These are phyloP conservation scores for Dasysyrphus albostriatus DNA, from an alignment of 2,888 invertebrate genomes.

Conservation along the genomic window DNA sequence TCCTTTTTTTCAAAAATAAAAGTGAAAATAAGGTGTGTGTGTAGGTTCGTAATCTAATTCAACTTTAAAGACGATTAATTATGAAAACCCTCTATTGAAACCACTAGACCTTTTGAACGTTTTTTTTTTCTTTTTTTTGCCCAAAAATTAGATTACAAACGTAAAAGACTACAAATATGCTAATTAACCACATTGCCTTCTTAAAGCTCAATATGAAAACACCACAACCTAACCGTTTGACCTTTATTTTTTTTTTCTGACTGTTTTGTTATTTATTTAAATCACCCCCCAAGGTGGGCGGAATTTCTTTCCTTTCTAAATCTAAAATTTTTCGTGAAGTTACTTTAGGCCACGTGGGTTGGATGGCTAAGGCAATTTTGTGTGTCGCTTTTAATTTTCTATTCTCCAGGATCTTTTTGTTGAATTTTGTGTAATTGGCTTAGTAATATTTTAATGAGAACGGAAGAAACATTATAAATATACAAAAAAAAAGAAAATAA, in stretches of 20 bases:
- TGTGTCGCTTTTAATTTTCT: slow-evolving; percentile 36
- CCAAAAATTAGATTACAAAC: slow-evolving; percentile 9
- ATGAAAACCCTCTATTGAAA: slow-evolving; percentile 27
- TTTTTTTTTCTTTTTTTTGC: too few species aligned
- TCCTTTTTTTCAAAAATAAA: not conserved
- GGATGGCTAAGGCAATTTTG: slow-evolving; percentile 41
- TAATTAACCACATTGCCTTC: slow-evolving; percentile 71
- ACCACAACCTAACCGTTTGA: slow-evolving; percentile 23
- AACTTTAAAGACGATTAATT: slow-evolving; percentile 70
- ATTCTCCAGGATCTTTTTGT: slow-evolving; percentile 29
- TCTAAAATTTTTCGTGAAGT: not conserved
- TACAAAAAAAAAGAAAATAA: not conserved
- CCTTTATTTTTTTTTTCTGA: slow-evolving; percentile 28
- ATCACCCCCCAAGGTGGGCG: not conserved
- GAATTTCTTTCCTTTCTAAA: not conserved
- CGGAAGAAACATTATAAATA: slow-evolving; percentile 44
- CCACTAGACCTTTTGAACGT: slow-evolving; percentile 53
- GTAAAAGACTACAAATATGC: slow-evolving; percentile 61
- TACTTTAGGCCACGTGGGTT: not conserved
- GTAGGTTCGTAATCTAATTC: slow-evolving; percentile 30
- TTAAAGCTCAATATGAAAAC: slow-evolving; percentile 50
- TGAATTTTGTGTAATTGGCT: slow-evolving; percentile 73
- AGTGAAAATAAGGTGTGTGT: not conserved
- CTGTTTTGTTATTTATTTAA: slow-evolving; percentile 7
- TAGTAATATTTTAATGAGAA: slow-evolving; percentile 75